These are phyloP conservation scores for Temnothorax rugatulus DNA, from an alignment of 2,888 invertebrate genomes.

Conservation along the genomic window DNA sequence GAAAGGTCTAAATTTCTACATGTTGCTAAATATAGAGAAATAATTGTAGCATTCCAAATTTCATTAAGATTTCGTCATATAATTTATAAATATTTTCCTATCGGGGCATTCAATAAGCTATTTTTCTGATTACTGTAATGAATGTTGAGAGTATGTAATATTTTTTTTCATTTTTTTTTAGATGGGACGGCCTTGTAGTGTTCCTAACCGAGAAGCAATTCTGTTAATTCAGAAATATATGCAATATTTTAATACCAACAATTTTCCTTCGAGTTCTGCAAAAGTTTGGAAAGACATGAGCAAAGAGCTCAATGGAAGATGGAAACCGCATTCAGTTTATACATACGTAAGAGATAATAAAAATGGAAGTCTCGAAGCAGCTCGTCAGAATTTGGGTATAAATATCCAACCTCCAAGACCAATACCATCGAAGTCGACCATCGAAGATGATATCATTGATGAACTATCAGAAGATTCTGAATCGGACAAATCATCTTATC, in stretches of 20 bases:
- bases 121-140: too few relatives aligned
- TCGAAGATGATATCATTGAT: neutral
- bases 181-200: neutral
- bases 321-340: slow-evolving; percentile 56
- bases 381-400: slow-evolving; percentile 7
- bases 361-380: neutral
- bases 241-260: slow-evolving; percentile 41
- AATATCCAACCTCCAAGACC: slow-evolving; percentile 2
- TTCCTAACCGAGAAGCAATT: too few relatives aligned
- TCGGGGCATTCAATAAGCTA: too few relatives aligned
- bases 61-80: too few relatives aligned
- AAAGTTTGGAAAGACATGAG: slow-evolving; percentile 61
- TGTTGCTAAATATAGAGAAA: too few relatives aligned
- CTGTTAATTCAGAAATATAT: too few relatives aligned
- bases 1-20: too few relatives aligned
- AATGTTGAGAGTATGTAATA: too few relatives aligned
- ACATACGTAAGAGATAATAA: neutral
- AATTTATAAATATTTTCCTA: too few relatives aligned
- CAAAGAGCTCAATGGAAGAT: slow-evolving; percentile 50
- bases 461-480: neutral
- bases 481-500: neutral
- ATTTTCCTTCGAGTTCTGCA: slow-evolving; percentile 53
- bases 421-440: neutral
- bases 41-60: too few relatives aligned
- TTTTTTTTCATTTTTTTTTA: slow-evolving; percentile 6